A percentile compares a stretch with the other conserved stretches of the same genome.
Conservation (phyloP, 2,888 invertebrate species). For the Doris montereyensis region DNA sequence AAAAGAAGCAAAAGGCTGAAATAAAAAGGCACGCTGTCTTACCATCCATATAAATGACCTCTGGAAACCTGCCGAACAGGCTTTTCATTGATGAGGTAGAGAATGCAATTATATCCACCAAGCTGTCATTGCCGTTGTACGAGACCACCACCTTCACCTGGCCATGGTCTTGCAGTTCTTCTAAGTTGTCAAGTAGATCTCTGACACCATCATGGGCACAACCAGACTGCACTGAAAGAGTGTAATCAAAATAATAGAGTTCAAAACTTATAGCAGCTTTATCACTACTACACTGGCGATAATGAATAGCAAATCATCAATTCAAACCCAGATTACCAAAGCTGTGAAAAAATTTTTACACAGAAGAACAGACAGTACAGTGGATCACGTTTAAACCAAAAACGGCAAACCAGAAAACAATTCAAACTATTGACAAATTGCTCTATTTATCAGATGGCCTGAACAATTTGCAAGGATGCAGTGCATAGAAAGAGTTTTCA, state of each 20-base stretch:
- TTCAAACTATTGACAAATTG: too few relatives aligned
- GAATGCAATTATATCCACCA: slow-evolving; percentile 9
- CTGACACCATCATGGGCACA: not conserved
- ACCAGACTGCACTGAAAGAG: slow-evolving; percentile 14
- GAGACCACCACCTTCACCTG: slow-evolving; percentile 6
- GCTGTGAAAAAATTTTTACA: too few relatives aligned
- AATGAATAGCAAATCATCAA: not conserved
- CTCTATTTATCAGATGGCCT: too few relatives aligned
- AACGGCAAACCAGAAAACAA: too few relatives aligned
- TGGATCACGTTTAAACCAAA: too few relatives aligned
- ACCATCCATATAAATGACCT: slow-evolving; percentile 19
- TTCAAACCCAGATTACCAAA: not conserved
- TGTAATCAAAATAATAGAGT: not conserved
- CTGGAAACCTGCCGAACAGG: slow-evolving; percentile 11
- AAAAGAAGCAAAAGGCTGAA: too few relatives aligned
- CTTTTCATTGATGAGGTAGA: not conserved
- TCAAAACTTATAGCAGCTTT: slow-evolving; percentile 5
- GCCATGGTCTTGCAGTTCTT: slow-evolving; percentile 3
- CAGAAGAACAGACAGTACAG: too few relatives aligned
- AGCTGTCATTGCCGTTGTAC: not conserved
- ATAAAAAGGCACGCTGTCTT: too few relatives aligned
- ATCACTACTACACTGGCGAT: not conserved
- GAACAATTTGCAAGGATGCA: too few relatives aligned
- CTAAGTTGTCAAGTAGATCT: slow-evolving; percentile 6
- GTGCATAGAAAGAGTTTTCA: too few relatives aligned